Evolutionary conservation across 2,888 invertebrate genomes (phyloP), one percentile per base, ranked within the genome.

Genomic region (Dynastes grantii): DNA sequence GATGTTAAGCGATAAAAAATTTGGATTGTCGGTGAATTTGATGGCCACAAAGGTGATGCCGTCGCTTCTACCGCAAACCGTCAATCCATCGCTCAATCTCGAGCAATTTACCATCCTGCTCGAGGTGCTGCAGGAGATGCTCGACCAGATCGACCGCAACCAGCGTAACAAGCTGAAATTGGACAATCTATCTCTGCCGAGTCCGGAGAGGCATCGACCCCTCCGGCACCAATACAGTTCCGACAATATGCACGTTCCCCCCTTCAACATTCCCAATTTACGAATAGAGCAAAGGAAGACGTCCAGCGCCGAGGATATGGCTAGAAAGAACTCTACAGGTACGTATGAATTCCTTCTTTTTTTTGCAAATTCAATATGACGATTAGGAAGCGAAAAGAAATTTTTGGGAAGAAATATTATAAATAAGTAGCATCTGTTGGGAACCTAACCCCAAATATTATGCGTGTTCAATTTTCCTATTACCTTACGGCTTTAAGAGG

Each of bases 21-120:
- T 96, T 88, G 97, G 97, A 58, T 90, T 98, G 83, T 95, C 96
- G 2, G 94, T 97, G 68, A 96, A 95, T 87, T 91, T 97, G 85
- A 96, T 98, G 94, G 98, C 98, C 6, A 97, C 96, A 11, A 94
- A 96, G 87, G 96, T 98, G 85, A 95, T 98, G 92, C 98, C 98
- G 6, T 93, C 96, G 13, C 91, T 98, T 76, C 93, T 97, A 78
- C 98, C 98, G 27, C 97, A 97, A 87, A 95, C 97, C 0, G 95
- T 98, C 79, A 98, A 97, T 89, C 96, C 97, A 13, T 92, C 93
- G 61, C 90, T 97, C 81, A 95, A 94, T 87, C 90, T 96, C 85
- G 95, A 96, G 82, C 95, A 96, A 89, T 96, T 96, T 87, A 93
- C 93, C 78, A 91, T 92, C 83, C 91, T 97, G 45, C 91, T 96